Base-by-base conservation (phyloP, 2,797 vertebrate genomes). In the Nyctalus aviator region DNA sequence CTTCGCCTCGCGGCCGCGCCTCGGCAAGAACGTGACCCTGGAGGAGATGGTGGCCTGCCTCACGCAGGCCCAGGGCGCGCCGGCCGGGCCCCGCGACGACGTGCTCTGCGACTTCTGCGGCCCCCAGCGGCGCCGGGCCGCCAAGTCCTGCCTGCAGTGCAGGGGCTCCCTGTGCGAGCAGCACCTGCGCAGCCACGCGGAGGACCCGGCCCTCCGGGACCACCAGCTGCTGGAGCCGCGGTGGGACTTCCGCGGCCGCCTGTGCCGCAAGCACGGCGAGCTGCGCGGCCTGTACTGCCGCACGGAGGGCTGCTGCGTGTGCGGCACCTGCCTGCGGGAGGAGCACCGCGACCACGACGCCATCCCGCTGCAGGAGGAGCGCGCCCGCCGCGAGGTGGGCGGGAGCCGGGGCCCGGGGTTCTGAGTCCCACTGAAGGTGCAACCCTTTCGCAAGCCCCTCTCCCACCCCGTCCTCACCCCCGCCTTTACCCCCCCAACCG, bases 1-100 rank as follows among this genome's bases (percentile, higher is more conserved):
- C 6, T 99, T 99, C 97, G 98, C 98, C 84, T 98, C 98, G 95
- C 98, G 98, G 97, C 99, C 99, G 0, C 98, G 98, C 79, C 98
- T 99, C 94, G 97, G 98, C 92, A 99, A 98, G 91, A 99, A 99
- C 2, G 98, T 98, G 93, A 98, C 98, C 15, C 98, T 99, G 59
- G 98, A 97, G 94, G 98, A 99, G 98, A 98, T 99, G 95, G 99
- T 99, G 0, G 98, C 99, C 97, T 99, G 98, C 96, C 98, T 99
- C 95, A 98, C 98, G 96, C 98, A 98, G 97, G 98, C 98, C 97
- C 98, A 98, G 97, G 98, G 98, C 1, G 98, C 98, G 30, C 95
- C 97, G 3, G 98, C 97, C 0, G 98, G 98, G 12, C 97, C 98
- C 0, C 95, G 66, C 3, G 98, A 99, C 1, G 97, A 99, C 1